Evolutionary conservation across 2,888 invertebrate genomes (phyloP), one percentile per base, ranked within the genome.

Genomic region (Diabrotica balteata): DNA sequence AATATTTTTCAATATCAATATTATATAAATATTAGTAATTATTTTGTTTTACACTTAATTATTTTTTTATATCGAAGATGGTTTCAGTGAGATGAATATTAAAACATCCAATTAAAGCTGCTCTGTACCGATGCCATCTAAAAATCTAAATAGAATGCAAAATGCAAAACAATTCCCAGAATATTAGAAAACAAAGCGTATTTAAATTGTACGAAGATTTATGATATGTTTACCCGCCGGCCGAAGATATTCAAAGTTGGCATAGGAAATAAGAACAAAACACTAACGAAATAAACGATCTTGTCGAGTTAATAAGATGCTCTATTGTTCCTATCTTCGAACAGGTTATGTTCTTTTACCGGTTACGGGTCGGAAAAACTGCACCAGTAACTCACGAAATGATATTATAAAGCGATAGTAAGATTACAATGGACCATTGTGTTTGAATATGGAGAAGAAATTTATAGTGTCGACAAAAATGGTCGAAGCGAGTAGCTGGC

Each of bases 231-330:
- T 68, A 66, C 71, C 69, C 69, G 70, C 63, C 64, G 71, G 73
- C 70, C 65, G 7, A 59, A 58, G 65, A 73, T 73, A 73, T 75
- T 72, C 72, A 71, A 72, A 70, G 67, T 72, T 60, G 72, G 52
- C 73, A 68, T 59, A 62, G 68, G 55, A 60, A 67, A 57, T 68
- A 65, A 50, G 66, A 74, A 69, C 69, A 73, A 73, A 71, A 76
- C 66, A 55, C 63, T 58, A 71, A 71, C 73, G 73, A 74, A 76
- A 75, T 71, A 76, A 76, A 76, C 76, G 74, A 75, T 73, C 75
- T 74, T 74, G 73, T 71, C 70, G 76, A 77, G 73, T 78, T 78
- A 77, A 78, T 78, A 75, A 78, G 76, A 77, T 75, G 74, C 75
- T 67, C 75, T 73, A 78, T 78, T 78, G 76, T 76, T 76, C 73